Conservation (phyloP, 2,797 vertebrate genomes). For the Eurystomus glaucurus region DNA sequence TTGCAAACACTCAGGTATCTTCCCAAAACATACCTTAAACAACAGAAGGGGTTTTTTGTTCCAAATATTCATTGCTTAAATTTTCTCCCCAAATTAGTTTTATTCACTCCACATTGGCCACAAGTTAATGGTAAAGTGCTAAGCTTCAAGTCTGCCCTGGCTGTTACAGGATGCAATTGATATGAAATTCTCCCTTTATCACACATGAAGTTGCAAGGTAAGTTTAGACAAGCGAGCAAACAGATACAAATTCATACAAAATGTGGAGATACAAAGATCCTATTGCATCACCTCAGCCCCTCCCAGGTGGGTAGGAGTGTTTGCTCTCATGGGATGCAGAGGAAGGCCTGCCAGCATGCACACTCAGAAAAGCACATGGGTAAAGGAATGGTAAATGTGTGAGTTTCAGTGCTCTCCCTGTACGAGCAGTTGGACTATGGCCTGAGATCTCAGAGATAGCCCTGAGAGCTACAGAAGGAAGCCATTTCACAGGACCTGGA, state of each 20-base stretch:
- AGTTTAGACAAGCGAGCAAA: background rate
- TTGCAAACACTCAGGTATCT: background rate
- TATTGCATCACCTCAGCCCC: fast-evolving
- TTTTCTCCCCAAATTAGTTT: background rate
- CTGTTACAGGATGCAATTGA: background rate
- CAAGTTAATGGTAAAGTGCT: background rate
- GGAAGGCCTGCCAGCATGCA: background rate
- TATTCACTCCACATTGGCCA: background rate
- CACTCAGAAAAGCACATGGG: background rate
- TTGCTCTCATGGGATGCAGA: background rate
- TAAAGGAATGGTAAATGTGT: fast-evolving
- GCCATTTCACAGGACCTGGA: background rate
- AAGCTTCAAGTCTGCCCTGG: background rate
- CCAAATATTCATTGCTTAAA: background rate
- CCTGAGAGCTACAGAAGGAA: background rate
- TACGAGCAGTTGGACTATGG: background rate
- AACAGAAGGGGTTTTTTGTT: background rate
- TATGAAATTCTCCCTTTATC: background rate
- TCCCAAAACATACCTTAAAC: background rate
- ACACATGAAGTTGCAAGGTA: background rate
- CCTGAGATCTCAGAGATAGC: background rate
- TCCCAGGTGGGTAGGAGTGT: fast-evolving
- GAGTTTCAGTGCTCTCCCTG: background rate
- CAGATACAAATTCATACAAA: background rate
- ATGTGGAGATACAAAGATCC: background rate